Percentiles rank a stretch among this genome's conserved stretches.
Conservation (phyloP, 1,140 invertebrate species). For the Anoplophora glabripennis region DNA sequence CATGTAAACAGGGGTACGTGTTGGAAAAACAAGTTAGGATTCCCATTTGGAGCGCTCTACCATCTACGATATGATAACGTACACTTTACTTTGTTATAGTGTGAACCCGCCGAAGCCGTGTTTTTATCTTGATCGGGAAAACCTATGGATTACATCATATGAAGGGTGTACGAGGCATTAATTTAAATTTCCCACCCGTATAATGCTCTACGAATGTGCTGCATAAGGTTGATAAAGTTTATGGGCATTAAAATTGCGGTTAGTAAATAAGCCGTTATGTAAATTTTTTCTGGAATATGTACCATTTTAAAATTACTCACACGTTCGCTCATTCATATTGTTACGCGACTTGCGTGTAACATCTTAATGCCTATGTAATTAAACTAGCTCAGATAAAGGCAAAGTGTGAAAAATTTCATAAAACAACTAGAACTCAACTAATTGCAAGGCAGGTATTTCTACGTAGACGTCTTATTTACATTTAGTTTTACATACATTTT, state of each 20-base stretch:
- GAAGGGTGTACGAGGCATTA: not conserved
- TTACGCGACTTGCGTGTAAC: too few relatives aligned
- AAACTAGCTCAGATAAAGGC: too few relatives aligned
- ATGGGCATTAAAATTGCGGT: not conserved
- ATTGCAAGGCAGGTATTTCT: too few relatives aligned
- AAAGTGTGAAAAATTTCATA: too few relatives aligned
- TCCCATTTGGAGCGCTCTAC: not conserved
- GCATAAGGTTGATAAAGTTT: not conserved
- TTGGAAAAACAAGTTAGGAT: not conserved
- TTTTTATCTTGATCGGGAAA: not conserved
- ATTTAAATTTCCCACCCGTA: not conserved
- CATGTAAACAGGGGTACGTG: not conserved
- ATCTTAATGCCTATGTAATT: too few relatives aligned
- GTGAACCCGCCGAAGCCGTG: not conserved
- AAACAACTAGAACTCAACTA: too few relatives aligned
- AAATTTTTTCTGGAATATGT: not conserved
- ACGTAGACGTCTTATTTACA: too few relatives aligned
- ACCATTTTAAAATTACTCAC: too few relatives aligned
- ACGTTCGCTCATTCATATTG: too few relatives aligned
- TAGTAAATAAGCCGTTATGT: slow-evolving; percentile 1
- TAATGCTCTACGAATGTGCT: not conserved
- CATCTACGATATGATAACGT: not conserved
- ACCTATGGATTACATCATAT: slow-evolving; percentile 1
- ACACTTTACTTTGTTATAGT: not conserved
- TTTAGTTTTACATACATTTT: too few relatives aligned